Evolutionary conservation across 2,888 invertebrate genomes (phyloP).

Genomic region (Tachina fera): DNA sequence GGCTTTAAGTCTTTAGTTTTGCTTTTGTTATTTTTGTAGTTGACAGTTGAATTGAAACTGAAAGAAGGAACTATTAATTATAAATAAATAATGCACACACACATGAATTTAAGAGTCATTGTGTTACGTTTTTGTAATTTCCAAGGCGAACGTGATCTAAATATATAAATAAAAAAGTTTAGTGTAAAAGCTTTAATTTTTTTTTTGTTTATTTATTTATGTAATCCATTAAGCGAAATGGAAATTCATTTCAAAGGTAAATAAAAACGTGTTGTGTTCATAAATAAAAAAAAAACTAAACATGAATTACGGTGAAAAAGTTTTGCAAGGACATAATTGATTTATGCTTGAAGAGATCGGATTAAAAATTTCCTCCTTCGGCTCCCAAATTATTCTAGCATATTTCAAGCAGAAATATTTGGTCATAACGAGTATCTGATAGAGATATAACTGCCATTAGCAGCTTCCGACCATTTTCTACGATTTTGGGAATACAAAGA

Average conservation of each 20-base stretch:
- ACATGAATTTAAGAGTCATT: conserved; percentile 20
- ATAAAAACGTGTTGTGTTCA: too few species aligned
- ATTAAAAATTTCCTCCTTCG: too few species aligned
- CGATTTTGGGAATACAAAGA: too few species aligned
- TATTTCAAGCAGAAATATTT: too few species aligned
- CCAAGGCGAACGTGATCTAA: conserved; percentile 49
- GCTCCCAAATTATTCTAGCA: too few species aligned
- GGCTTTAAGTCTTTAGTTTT: conserved; percentile 18
- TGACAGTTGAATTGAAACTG: conserved; percentile 53
- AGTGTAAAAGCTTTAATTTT: too few species aligned
- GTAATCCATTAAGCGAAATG: neutral
- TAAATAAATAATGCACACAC: conserved; percentile 53
- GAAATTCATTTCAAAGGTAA: neutral
- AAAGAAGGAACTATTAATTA: conserved; percentile 60
- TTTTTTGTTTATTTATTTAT: neutral
- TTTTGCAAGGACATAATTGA: neutral
- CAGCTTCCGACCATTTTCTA: too few species aligned
- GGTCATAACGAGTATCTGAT: too few species aligned
- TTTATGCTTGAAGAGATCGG: too few species aligned
- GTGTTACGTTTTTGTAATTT: conserved; percentile 28
- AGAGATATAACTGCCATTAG: too few species aligned
- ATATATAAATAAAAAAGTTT: neutral
- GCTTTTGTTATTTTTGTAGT: conserved; percentile 45
- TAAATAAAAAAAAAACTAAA: neutral
- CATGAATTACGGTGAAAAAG: neutral